Conservation (phyloP, 2,888 invertebrate genomes). For the Tipula confusa region DNA sequence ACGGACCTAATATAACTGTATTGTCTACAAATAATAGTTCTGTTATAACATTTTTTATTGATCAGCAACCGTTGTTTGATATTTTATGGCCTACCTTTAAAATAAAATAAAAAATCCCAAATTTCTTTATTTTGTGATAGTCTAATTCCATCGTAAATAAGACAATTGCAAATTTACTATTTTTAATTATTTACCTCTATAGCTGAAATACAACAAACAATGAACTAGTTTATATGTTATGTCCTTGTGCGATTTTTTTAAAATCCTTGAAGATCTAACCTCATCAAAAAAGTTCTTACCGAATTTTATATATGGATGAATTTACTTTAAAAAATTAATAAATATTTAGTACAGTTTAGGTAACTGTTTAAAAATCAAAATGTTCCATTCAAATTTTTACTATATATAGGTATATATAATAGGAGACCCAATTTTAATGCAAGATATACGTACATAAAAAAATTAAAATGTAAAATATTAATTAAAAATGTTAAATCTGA, state of each 20-base stretch:
- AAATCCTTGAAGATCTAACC: not conserved
- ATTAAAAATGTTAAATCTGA: not conserved
- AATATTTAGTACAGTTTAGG: too few species aligned
- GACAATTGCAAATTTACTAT: not conserved
- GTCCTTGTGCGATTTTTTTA: not conserved
- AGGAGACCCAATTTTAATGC: not conserved
- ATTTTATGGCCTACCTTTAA: not conserved
- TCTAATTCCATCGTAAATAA: not conserved
- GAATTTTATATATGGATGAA: not conserved
- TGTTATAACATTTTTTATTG: not conserved
- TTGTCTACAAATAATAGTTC: not conserved
- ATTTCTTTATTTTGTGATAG: not conserved
- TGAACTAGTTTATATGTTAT: not conserved
- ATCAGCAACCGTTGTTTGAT: not conserved
- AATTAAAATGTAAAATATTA: not conserved
- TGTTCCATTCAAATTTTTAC: not conserved
- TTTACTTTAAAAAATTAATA: too few species aligned
- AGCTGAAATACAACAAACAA: not conserved
- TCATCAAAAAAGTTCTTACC: not conserved
- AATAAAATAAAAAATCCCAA: not conserved
- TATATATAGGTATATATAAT: not conserved
- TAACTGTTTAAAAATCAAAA: not conserved
- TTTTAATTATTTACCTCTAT: not conserved
- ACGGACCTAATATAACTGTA: not conserved
- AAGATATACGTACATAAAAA: not conserved